Evolutionary conservation across 2,797 vertebrate species (phyloP).

Genomic region (Bradypodion ventrale): DNA sequence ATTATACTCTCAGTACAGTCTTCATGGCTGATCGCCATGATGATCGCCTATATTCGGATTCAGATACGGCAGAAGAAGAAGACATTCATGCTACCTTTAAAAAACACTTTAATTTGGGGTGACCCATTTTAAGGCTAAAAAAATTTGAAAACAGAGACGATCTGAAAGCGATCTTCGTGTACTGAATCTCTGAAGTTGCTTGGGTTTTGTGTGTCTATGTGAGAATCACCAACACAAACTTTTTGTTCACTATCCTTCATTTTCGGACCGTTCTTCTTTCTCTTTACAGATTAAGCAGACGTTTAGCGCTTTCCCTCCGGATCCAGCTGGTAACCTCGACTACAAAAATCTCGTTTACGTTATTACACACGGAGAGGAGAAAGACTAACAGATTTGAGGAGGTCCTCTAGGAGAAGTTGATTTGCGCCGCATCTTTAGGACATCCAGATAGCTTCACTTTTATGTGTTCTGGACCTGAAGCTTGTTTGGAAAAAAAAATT

Average conservation of each 20-base stretch:
- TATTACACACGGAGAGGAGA: conserved; percentile 87
- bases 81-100: too few species aligned
- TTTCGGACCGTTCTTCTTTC: conserved; percentile 32
- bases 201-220: not conserved
- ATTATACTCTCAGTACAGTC: too few species aligned
- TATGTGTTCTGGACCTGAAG: conserved; percentile 13
- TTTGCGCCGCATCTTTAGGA: too few species aligned
- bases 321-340: conserved; percentile 84
- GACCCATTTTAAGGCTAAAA: too few species aligned
- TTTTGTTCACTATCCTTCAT: not conserved
- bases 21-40: too few species aligned
- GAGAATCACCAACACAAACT: not conserved
- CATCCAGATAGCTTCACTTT: conserved; percentile 11
- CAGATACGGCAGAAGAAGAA: too few species aligned
- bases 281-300: conserved; percentile 81
- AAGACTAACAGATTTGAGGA: conserved; percentile 77
- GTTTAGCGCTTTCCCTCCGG: conserved; percentile 82
- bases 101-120: too few species aligned
- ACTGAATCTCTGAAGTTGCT: conserved; percentile 1
- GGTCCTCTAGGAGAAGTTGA: conserved; percentile 1
- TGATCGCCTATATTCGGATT: too few species aligned
- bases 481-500: not conserved
- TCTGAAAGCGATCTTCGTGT: too few species aligned
- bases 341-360: conserved; percentile 85
- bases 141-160: too few species aligned